These are phyloP conservation scores for Ooceraea biroi DNA, from an alignment of 1,140 invertebrate genomes.

Conservation along the genomic window DNA sequence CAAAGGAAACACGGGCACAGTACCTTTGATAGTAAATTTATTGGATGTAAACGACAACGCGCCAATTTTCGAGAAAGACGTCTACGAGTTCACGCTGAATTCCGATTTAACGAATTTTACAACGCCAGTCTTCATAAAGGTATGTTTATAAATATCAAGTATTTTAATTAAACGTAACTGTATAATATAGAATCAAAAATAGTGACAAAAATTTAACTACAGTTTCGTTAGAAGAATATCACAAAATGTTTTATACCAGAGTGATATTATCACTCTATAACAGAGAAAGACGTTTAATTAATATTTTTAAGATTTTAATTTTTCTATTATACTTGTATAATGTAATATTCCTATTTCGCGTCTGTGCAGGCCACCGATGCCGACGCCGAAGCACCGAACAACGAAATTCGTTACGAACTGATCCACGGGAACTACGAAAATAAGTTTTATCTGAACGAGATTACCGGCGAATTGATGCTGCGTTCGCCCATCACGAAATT, in stretches of 20 bases:
- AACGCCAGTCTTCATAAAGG: constrained; percentile 89
- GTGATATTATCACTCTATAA: no score
- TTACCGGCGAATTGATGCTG: constrained; percentile 90
- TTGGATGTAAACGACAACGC: constrained; percentile 95
- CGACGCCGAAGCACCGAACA: constrained; percentile 94
- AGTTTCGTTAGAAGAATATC: no score
- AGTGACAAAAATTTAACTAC: no score
- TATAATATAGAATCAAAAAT: no score
- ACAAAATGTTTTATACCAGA: no score
- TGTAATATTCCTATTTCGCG: neutral
- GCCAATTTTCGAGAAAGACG: constrained; percentile 92
- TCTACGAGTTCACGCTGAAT: constrained; percentile 94
- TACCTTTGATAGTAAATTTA: constrained; percentile 91
- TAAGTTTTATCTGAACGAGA: constrained; percentile 92
- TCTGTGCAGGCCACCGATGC: constrained; percentile 90
- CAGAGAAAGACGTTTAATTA: no score
- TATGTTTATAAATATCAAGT: constrained; percentile 59
- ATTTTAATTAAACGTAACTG: neutral
- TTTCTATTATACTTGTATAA: neutral
- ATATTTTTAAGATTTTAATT: constrained; percentile 1
- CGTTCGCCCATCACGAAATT: constrained; percentile 86
- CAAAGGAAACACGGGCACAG: constrained; percentile 90
- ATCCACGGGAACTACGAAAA: constrained; percentile 92
- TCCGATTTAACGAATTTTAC: constrained; percentile 91
- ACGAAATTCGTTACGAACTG: constrained; percentile 94